phyloP scores from a whole-genome alignment of 2,797 vertebrate species.

The Myripristis murdjan region DNA sequence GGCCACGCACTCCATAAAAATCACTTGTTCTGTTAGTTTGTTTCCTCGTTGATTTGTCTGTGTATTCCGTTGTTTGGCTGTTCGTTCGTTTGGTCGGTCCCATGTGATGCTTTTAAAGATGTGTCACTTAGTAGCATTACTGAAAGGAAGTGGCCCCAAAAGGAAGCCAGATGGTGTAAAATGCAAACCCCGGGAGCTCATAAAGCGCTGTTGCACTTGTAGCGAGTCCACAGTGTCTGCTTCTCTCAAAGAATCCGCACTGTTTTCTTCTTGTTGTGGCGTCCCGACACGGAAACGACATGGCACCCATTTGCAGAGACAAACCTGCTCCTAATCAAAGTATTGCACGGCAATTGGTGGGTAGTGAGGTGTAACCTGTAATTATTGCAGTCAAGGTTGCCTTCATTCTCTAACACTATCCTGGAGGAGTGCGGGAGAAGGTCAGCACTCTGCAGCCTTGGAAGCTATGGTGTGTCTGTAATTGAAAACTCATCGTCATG shows the following conservation, averaged over 20 bases:
- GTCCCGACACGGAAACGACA: constrained; percentile 32
- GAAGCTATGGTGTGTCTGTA: constrained; percentile 36
- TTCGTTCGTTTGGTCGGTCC: too few species aligned
- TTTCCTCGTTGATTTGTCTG: too few species aligned
- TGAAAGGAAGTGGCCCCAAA: too few species aligned
- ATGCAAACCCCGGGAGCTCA: too few species aligned
- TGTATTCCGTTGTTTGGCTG: too few species aligned
- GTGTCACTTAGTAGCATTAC: too few species aligned
- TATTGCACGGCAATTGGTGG: constrained; percentile 73
- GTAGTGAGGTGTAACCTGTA: constrained; percentile 74
- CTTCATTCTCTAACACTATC: constrained; percentile 59
- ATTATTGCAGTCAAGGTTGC: constrained; percentile 73
- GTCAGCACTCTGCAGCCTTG: constrained; percentile 33
- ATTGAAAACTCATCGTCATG: constrained; percentile 30
- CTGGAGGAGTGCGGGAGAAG: constrained; percentile 48
- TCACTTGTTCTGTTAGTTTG: too few species aligned
- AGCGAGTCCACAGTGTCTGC: neutral
- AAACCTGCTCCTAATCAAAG: constrained; percentile 67
- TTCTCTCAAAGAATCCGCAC: constrained; percentile 17
- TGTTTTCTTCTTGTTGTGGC: constrained; percentile 36
- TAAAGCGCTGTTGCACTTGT: neutral
- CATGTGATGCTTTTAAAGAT: too few species aligned
- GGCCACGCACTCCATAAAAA: too few species aligned
- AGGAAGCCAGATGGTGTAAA: too few species aligned
- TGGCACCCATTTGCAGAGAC: constrained; percentile 57